Base-by-base conservation (phyloP, 53 echinoderm and acorn worm species). In the Antedon mediterranea region DNA sequence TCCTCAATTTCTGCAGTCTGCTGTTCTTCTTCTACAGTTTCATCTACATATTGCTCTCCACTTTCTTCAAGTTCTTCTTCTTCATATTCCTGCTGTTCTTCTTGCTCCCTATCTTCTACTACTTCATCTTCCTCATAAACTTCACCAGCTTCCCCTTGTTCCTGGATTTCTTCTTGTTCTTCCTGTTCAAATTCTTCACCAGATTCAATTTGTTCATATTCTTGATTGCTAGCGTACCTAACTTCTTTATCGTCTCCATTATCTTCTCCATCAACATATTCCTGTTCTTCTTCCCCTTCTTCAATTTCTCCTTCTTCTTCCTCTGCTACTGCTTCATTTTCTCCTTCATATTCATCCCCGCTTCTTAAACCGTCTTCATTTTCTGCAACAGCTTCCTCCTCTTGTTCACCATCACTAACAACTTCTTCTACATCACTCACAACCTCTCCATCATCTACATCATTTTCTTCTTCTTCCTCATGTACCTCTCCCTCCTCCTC, bases 261-360 rank as follows among this genome's bases (percentile, higher is more conserved):
- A n/a, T n/a, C n/a, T n/a, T n/a, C n/a, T n/a, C 78, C 72, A 31
- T 82, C 32, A 32, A 75, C 82, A 11, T 57, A 74, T 73, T 86
- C 86, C 82, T 73, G 74, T 9, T 77, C 70, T 29, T 78, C 71
- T 73, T 30, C 43, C 33, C 57, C 71, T 79, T 82, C 37, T 32
- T 28, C 28, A 28, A 71, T 43, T 83, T 83, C 91, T 77, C 84
- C 83, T 33, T 84, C 86, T 34, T 81, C 87, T 75, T 81, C 85
- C 72, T 79, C 83, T 18, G 44, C 79, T 28, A 83, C 76, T 37
- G 82, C 82, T 71, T 81, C 89, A 20, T 82, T 80, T 32, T 74
- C 74, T 29, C 33, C 79, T 31, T 84, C 87, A 43, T 74, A 74
- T 0, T 81, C 74, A 14, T 76, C 77, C 20, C 79, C 78, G 18